Base-by-base conservation (phyloP, 2,797 vertebrate species). In the Muscicapa comitata region DNA sequence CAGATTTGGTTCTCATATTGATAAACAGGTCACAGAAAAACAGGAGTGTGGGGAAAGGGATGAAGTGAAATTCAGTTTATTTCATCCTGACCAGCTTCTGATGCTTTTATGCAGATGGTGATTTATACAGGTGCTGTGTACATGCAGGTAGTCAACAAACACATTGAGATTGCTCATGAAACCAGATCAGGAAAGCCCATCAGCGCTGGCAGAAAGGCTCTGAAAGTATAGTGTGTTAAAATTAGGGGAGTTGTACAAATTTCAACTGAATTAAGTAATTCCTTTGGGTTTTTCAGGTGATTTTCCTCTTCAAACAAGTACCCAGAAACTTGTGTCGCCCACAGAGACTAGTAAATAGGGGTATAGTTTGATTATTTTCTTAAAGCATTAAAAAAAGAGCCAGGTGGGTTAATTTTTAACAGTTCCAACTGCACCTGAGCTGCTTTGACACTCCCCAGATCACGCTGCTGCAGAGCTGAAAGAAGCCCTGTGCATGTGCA, bases 1-100 rank as follows among this genome's bases (percentile, higher is more conserved):
- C 97, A 98, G 97, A 97, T 97, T 98, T 98, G 96, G 97, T 98
- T 98, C 96, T 95, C 89, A 74, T 97, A 91, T 97, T 95, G 97
- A 98, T 98, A 98, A 98, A 96, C 97, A 97, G 97, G 96, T 97
- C 97, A 97, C 90, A 94, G 92, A 68, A 53, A 94, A 96, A 81
- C 33, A 53, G 81, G 94, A 96, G 48, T 62, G 47, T 26, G 37
- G 51, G 61, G 23, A 43, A 84, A 67, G 55, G 57, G 37, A 85
- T 76, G 63, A 90, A 87, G 62, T 51, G 81, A 95, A 90, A 93
- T 13, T n/a, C n/a, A n/a, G n/a, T 76, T 93, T 53, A 55, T 87
- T 79, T 75, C 67, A 65, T 68, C 58, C 76, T 1, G 2, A 72
- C 70, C 90, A 48, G 63, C 61, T 87, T 73, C 78, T 54, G 53